These are phyloP conservation scores for Polydrusus tereticollis DNA, from an alignment of 2,888 invertebrate genomes.

Conservation along the genomic window DNA sequence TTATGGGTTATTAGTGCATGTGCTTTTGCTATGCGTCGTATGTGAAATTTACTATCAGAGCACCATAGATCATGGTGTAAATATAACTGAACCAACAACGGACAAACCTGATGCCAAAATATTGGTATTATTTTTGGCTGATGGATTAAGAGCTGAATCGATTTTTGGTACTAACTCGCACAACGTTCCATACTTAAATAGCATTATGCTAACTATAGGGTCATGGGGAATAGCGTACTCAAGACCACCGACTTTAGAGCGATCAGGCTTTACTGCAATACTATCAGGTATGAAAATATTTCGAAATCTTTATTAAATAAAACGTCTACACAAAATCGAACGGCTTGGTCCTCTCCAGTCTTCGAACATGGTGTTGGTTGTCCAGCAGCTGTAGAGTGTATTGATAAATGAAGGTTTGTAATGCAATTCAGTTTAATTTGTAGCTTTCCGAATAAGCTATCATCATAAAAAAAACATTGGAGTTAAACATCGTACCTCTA, in stretches of 20 bases:
- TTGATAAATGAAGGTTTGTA: no score
- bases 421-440: no score
- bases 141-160: slow-evolving; percentile 85
- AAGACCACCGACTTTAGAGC: slow-evolving; percentile 94
- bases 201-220: slow-evolving; percentile 69
- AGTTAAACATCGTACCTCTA: no score
- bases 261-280: slow-evolving; percentile 96
- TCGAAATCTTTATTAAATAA: no score
- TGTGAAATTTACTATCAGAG: slow-evolving; percentile 94
- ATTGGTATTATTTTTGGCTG: slow-evolving; percentile 88
- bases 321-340: no score
- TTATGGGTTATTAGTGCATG: slow-evolving; percentile 74
- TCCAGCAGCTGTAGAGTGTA: no score
- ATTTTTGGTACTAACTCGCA: slow-evolving; percentile 36
- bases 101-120: slow-evolving; percentile 75
- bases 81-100: slow-evolving; percentile 68
- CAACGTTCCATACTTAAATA: slow-evolving; percentile 41
- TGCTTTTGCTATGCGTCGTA: slow-evolving; percentile 83
- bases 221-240: slow-evolving; percentile 89
- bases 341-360: no score
- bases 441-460: no score
- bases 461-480: no score
- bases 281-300: slow-evolving; percentile 69
- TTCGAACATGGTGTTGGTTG: no score
- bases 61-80: slow-evolving; percentile 81